Evolutionary conservation across 2,113 vertebrate species (phyloP), one percentile per base, ranked within the genome.

Genomic region (Dendrocopos noguchii): DNA sequence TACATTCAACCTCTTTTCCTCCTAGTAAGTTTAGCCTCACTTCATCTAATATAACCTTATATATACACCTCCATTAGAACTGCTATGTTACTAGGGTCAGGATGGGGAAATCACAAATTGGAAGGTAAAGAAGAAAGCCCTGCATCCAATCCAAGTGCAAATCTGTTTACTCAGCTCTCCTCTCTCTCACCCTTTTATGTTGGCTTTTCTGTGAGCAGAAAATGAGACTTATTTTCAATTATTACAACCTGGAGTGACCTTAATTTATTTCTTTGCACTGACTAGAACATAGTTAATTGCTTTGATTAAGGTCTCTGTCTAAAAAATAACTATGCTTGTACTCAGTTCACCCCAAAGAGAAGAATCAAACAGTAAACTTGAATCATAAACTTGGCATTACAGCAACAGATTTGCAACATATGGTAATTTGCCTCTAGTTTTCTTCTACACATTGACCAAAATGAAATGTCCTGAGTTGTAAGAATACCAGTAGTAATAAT

Each of bases 371-470:
- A 95, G 27, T 80, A 65, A 94, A 79, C 72, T 42, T 74, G 56
- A 73, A 65, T 84, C 73, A 76, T 60, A 83, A 90, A 65, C 33
- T 94, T 94, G 84, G 42, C 27, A 72, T 95, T 50, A 60, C 52
- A 87, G 80, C 76, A 90, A 83, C 46, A 46, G 80, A 59, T 44
- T 93, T 90, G 76, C 75, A 89, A 36, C 24, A 78, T 75, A 80
- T 10, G 59, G 68, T 63, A 64, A 63, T 85, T 95, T 95, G 80
- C 46, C 79, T 78, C 70, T 64, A 80, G 71, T 88, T 60, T 61
- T 95, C 52, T 92, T 81, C 74, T 52, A 85, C 65, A 87, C 42
- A 42, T 59, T 78, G 73, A 91, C 77, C 63, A 94, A 94, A 93
- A 90, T 66, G 87, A 95, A 74, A 72, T 57, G 60, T 71, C 55